Conservation (phyloP, 2,113 vertebrate genomes). For the Microcebus tavaratra region DNA sequence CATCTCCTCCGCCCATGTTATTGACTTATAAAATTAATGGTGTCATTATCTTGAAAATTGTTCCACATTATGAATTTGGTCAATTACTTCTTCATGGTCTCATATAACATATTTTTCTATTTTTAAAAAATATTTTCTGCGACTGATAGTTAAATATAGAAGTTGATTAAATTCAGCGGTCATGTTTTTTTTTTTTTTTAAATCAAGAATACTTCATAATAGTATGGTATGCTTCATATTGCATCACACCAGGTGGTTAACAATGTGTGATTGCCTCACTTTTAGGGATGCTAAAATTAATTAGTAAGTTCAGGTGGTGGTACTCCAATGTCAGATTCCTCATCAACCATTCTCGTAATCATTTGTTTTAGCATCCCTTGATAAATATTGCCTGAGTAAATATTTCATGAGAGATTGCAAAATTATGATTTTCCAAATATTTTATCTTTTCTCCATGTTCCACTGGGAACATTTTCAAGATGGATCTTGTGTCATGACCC, state of each 20-base stretch:
- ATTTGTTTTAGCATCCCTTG: conserved; percentile 2
- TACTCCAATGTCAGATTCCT: not conserved
- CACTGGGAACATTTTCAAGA: not conserved
- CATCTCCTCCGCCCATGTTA: not conserved
- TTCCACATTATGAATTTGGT: not conserved
- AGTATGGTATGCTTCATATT: not conserved
- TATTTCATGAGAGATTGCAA: not conserved
- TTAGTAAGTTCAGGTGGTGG: not conserved
- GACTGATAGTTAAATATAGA: not conserved
- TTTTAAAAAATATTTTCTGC: not conserved
- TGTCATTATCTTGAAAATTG: not conserved
- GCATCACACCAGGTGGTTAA: not conserved
- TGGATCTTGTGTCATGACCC: not conserved
- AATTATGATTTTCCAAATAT: not conserved
- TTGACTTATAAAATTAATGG: not conserved
- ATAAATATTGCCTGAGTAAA: not conserved
- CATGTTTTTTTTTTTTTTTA: not conserved
- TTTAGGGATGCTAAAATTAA: not conserved
- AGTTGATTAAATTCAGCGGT: not conserved
- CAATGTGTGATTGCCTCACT: not conserved
- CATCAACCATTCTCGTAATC: not conserved
- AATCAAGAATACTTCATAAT: not conserved
- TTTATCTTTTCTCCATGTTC: not conserved
- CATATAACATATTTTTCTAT: not conserved
- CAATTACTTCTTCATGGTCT: not conserved